Evolutionary conservation across 2,113 vertebrate species (phyloP).

Genomic region (Peromyscus maniculatus): DNA sequence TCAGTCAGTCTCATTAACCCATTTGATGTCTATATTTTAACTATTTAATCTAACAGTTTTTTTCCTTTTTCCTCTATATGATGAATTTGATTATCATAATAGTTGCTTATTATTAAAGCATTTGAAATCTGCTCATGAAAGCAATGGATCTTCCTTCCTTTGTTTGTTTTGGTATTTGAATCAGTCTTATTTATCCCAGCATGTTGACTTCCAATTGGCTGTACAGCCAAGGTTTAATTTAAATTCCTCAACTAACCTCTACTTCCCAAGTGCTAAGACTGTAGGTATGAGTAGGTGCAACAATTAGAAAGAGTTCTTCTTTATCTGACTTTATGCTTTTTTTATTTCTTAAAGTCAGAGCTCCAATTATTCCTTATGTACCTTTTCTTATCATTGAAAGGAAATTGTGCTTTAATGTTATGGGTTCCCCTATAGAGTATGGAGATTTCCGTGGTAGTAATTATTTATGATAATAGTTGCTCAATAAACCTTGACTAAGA

Average conservation of each 20-base stretch:
- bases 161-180: neutral
- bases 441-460: neutral
- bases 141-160: neutral
- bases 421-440: neutral
- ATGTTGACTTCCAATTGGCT: neutral
- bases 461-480: neutral
- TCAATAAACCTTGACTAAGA: neutral
- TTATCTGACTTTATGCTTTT: neutral
- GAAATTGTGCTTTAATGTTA: neutral
- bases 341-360: constrained; percentile 14
- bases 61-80: neutral
- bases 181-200: neutral
- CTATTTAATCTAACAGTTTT: neutral
- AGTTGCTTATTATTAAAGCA: neutral
- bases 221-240: neutral
- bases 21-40: neutral
- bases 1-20: neutral
- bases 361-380: neutral
- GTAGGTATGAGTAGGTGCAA: neutral
- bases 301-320: neutral
- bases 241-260: neutral
- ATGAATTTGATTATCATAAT: neutral
- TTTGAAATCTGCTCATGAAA: neutral
- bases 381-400: neutral
- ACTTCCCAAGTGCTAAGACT: neutral